A percentile compares a stretch with the other conserved stretches of the same genome.
These are phyloP conservation scores for Tribolium castaneum DNA, from an alignment of 1,140 invertebrate genomes.

Conservation along the genomic window DNA sequence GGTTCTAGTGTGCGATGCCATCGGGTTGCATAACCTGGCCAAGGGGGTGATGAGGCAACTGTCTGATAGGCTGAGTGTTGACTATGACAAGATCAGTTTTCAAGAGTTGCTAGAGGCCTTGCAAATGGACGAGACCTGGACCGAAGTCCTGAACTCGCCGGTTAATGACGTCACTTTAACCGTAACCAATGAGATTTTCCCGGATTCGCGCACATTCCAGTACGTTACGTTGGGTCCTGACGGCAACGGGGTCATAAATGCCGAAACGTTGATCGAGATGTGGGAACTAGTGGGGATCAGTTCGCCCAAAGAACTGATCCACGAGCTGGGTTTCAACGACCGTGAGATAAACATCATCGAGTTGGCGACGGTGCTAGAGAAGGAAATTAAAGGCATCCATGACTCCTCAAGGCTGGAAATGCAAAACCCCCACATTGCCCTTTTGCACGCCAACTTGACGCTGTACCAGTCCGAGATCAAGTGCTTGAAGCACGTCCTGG, in stretches of 20 bases:
- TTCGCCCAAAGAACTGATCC: constrained; percentile 71
- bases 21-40: constrained; percentile 72
- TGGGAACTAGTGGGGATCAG: constrained; percentile 79
- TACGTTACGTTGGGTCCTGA: constrained; percentile 61
- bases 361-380: constrained; percentile 78
- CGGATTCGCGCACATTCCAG: constrained; percentile 58
- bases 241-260: constrained; percentile 59
- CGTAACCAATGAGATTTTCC: constrained; percentile 55
- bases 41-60: constrained; percentile 73
- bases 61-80: constrained; percentile 74
- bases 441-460: constrained; percentile 69
- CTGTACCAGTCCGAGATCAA: constrained; percentile 72
- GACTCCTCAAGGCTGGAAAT: constrained; percentile 61
- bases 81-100: constrained; percentile 75
- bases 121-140: constrained; percentile 66
- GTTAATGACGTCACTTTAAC: constrained; percentile 45
- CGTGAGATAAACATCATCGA: constrained; percentile 75
- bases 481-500: constrained; percentile 69
- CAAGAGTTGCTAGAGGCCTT: constrained; percentile 75
- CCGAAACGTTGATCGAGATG: constrained; percentile 73
- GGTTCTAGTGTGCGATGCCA: constrained; percentile 69
- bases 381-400: constrained; percentile 73
- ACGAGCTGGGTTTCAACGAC: constrained; percentile 76
- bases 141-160: constrained; percentile 60
- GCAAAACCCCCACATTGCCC: constrained; percentile 64